Evolutionary conservation across 2,113 vertebrate genomes (phyloP).

Genomic region (Procavia capensis): DNA sequence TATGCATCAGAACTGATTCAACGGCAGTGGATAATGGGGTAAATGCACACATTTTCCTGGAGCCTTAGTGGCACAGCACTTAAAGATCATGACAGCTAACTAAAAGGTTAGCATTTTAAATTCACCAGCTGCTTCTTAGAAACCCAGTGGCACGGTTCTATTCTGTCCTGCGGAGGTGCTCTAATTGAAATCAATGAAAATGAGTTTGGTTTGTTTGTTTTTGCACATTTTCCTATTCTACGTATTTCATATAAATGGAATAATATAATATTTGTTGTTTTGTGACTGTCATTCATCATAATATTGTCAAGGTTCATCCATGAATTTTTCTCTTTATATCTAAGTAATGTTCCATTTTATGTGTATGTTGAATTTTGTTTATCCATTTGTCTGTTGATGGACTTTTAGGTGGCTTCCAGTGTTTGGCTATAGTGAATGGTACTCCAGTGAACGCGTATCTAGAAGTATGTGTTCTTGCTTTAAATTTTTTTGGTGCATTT

Average conservation of each 20-base stretch:
- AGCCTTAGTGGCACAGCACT: too few species aligned
- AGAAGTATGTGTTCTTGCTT: background rate
- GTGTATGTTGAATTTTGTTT: background rate
- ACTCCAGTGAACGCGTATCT: background rate
- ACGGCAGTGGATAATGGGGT: too few species aligned
- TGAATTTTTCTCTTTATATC: background rate
- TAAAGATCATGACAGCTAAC: too few species aligned
- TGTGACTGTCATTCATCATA: background rate
- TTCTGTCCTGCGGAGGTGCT: too few species aligned
- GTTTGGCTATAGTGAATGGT: background rate
- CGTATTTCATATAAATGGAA: background rate
- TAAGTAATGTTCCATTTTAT: background rate
- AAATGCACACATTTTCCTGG: background rate
- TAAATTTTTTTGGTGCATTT: background rate
- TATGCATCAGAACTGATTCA: too few species aligned
- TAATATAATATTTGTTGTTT: background rate
- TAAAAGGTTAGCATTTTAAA: too few species aligned
- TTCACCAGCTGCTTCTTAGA: too few species aligned
- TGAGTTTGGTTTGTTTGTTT: too few species aligned
- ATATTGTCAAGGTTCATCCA: background rate
- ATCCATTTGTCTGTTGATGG: background rate
- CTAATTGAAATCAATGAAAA: too few species aligned
- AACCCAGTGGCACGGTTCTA: too few species aligned
- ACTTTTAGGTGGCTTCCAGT: background rate
- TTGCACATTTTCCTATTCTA: background rate